Evolutionary conservation across 2,113 vertebrate genomes (phyloP).

Genomic region (Haemorhous mexicanus): DNA sequence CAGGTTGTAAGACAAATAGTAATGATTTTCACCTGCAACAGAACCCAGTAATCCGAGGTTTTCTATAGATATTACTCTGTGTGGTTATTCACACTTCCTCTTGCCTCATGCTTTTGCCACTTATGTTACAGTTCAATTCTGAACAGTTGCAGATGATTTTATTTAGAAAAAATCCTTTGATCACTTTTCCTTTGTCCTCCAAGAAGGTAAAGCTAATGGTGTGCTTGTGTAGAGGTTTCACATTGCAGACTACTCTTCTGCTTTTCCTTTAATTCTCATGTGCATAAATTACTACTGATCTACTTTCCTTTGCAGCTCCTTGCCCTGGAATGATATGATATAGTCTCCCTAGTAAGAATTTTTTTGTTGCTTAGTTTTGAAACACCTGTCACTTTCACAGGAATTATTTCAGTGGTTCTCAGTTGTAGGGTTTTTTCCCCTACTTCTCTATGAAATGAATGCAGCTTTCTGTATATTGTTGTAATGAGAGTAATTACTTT

Average conservation of each 20-base stretch:
- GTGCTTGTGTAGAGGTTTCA: not conserved
- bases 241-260: not conserved
- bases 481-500: not conserved
- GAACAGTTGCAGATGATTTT: not conserved
- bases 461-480: not conserved
- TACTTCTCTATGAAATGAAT: not conserved
- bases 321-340: not conserved
- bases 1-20: not conserved
- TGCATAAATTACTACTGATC: constrained; percentile 4
- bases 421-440: not conserved
- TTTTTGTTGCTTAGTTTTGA: not conserved
- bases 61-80: not conserved
- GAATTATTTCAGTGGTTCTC: not conserved
- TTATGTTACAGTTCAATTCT: rapidly evolving
- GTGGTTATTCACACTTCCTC: not conserved
- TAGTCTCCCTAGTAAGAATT: not conserved
- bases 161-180: not conserved
- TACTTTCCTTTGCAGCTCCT: not conserved
- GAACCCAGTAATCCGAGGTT: not conserved
- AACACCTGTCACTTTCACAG: not conserved
- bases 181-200: not conserved
- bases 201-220: not conserved
- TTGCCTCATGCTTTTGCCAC: not conserved
- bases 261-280: not conserved
- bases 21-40: not conserved